Evolutionary conservation across 2,113 vertebrate genomes (phyloP).

Genomic region (Phyllostomus discolor): DNA sequence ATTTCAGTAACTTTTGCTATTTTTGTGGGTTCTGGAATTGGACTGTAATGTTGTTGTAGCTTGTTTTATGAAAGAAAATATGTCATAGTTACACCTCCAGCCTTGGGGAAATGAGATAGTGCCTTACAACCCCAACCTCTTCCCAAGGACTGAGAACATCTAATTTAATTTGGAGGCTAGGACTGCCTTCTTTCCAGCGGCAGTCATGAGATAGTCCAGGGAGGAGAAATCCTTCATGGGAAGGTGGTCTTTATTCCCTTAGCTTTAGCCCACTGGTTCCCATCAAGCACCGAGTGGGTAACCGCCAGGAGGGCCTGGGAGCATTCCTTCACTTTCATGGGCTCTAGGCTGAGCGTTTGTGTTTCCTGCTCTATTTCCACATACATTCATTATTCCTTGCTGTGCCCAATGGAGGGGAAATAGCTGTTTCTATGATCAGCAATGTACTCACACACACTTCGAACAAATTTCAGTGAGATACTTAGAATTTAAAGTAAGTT

Average conservation of each 20-base stretch:
- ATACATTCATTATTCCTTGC: neutral
- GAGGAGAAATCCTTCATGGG: neutral
- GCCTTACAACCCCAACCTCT: neutral
- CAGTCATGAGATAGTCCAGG: neutral
- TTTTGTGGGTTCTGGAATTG: neutral
- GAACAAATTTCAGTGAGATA: neutral
- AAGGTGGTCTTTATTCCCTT: neutral
- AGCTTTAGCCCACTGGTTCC: neutral
- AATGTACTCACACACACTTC: neutral
- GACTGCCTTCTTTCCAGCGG: neutral
- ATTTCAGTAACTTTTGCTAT: neutral
- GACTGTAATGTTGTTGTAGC: neutral
- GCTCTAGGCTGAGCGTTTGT: neutral
- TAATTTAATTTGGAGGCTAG: neutral
- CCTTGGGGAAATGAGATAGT: neutral
- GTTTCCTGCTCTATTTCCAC: neutral
- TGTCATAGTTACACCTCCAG: neutral
- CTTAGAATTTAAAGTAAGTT: neutral
- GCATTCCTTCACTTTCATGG: neutral
- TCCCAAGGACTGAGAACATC: neutral
- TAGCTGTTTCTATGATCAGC: slow-evolving; percentile 9
- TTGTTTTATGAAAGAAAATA: neutral
- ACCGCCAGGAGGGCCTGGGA: neutral
- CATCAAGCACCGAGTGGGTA: neutral
- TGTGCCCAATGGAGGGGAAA: neutral